Conservation (phyloP, 2,888 invertebrate genomes). For the Encarsia formosa region DNA sequence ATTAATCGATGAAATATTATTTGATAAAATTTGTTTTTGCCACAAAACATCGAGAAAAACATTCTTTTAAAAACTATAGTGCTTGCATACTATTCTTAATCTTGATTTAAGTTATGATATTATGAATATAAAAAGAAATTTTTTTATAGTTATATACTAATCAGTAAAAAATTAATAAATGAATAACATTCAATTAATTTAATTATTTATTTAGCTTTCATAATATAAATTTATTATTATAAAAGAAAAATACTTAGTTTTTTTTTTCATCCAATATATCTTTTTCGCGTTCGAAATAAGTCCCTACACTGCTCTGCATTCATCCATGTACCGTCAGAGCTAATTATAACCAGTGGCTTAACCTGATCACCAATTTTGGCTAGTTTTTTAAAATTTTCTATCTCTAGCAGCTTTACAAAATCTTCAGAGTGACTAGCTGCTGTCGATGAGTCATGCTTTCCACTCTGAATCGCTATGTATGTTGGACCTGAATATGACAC, state of each 20-base stretch:
- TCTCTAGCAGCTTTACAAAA: background rate
- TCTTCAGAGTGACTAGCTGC: slow-evolving; percentile 31
- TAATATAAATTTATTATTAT: background rate
- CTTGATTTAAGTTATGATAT: background rate
- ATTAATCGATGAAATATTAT: background rate
- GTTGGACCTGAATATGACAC: slow-evolving; percentile 49
- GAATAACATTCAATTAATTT: background rate
- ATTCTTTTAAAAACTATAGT: too few species aligned
- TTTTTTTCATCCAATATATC: too few species aligned
- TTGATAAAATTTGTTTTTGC: too few species aligned
- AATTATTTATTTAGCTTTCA: background rate
- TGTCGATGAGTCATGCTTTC: slow-evolving; percentile 36
- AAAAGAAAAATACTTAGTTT: too few species aligned
- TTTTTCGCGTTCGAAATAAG: background rate
- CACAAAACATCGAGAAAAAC: too few species aligned
- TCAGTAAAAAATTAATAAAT: background rate
- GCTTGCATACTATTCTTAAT: slow-evolving; percentile 9
- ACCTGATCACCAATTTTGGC: background rate
- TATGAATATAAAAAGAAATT: background rate
- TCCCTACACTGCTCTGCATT: background rate
- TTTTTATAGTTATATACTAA: background rate
- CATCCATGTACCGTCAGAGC: background rate
- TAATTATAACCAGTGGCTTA: background rate
- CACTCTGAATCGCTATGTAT: slow-evolving; percentile 41
- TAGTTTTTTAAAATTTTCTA: background rate